Conservation (phyloP, 2,797 vertebrate species). For the Dermochelys coriacea region DNA sequence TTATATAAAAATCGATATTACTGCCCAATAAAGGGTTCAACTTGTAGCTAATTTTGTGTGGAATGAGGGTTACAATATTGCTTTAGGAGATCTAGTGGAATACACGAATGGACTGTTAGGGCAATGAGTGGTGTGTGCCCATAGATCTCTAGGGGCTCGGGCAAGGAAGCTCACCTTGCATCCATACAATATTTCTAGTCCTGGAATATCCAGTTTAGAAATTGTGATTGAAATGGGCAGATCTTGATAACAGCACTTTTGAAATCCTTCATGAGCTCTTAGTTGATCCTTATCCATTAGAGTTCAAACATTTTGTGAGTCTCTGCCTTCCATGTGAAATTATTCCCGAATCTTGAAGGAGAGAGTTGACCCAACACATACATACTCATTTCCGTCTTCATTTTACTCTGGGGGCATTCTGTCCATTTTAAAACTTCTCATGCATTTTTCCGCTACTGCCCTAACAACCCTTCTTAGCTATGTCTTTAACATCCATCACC, state of each 20-base stretch:
- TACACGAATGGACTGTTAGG: background rate
- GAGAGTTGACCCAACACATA: background rate
- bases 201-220: background rate
- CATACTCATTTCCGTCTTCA: background rate
- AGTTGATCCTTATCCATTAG: background rate
- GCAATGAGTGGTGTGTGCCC: accelerated
- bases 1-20: conserved; percentile 23
- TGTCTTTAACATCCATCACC: background rate
- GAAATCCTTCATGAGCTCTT: accelerated
- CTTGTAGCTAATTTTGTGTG: conserved; percentile 40
- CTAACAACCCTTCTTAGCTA: background rate
- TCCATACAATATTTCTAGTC: background rate
- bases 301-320: background rate
- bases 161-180: accelerated
- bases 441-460: background rate
- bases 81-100: background rate
- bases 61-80: background rate
- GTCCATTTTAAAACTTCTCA: background rate
- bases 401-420: background rate
- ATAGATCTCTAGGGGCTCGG: background rate
- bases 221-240: background rate
- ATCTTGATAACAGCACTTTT: background rate
- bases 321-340: background rate
- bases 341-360: accelerated
- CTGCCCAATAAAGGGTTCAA: conserved; percentile 31